These are phyloP conservation scores for Crepidodera aurea DNA, from an alignment of 2,888 invertebrate genomes.

Conservation along the genomic window DNA sequence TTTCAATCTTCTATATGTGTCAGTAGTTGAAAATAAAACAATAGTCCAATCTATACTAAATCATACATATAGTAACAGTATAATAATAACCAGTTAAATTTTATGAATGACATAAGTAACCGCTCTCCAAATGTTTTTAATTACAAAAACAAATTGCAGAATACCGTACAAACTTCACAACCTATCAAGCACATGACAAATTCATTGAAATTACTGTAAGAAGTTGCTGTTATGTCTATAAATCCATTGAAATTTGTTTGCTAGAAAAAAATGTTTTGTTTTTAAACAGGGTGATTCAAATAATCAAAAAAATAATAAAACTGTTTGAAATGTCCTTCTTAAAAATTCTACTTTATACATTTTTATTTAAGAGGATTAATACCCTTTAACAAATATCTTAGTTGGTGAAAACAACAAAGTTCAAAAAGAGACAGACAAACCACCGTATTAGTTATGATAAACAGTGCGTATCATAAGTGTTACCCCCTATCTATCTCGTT, in stretches of 20 bases:
- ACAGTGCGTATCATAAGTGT: no score
- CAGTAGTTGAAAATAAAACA: not conserved
- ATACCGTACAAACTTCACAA: conserved; percentile 11
- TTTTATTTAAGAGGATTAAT: no score
- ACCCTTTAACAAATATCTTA: no score
- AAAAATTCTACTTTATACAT: no score
- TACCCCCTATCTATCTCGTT: no score
- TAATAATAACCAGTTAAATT: not conserved
- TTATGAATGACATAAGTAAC: not conserved
- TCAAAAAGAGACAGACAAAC: no score
- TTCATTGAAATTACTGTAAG: not conserved
- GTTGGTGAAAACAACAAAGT: no score
- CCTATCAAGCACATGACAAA: conserved; percentile 6
- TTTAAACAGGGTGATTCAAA: not conserved
- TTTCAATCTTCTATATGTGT: no score
- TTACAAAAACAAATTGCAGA: conserved; percentile 2
- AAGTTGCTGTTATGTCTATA: not conserved
- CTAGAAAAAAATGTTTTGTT: not conserved
- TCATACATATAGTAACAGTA: not conserved
- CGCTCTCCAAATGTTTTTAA: conserved; percentile 1
- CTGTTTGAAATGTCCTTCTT: no score
- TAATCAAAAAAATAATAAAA: no score
- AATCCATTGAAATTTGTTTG: not conserved
- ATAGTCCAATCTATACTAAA: not conserved
- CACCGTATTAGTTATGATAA: no score